Conservation (phyloP, 2,797 vertebrate species). For the Lacerta bilineata region DNA sequence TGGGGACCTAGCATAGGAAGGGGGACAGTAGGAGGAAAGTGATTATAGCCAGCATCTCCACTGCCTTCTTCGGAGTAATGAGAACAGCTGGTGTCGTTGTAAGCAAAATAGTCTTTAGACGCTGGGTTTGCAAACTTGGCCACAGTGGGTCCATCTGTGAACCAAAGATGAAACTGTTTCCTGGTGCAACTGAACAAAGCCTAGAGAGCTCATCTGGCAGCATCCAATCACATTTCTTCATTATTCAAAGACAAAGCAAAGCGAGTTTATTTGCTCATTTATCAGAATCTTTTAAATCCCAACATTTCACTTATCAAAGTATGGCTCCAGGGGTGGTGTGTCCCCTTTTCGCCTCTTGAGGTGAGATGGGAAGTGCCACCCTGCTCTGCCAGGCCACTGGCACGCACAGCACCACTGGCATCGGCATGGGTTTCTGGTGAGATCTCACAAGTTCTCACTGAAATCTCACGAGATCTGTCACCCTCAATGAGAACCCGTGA, state of each 20-base stretch:
- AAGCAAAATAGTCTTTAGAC: neutral
- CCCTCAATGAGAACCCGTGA: too few relatives aligned
- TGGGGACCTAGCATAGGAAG: neutral
- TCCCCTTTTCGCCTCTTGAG: neutral
- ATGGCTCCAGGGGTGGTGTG: neutral
- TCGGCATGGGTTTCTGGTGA: too few relatives aligned
- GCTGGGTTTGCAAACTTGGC: neutral
- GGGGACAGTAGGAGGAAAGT: neutral
- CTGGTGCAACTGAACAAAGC: neutral
- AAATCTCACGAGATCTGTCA: too few relatives aligned
- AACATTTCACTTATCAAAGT: neutral
- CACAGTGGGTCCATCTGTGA: neutral
- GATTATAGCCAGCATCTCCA: neutral
- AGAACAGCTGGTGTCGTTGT: neutral
- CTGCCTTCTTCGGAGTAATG: neutral
- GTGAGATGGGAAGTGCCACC: too few relatives aligned
- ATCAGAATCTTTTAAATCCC: neutral
- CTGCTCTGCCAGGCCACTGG: too few relatives aligned
- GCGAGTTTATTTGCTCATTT: neutral
- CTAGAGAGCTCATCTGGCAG: neutral
- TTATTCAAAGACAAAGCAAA: neutral
- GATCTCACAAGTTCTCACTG: too few relatives aligned
- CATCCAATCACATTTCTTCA: neutral
- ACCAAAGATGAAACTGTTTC: conserved; percentile 11
- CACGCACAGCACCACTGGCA: too few relatives aligned